These are phyloP conservation scores for Amphiprion ocellaris DNA, from an alignment of 2,113 vertebrate genomes.

Conservation along the genomic window DNA sequence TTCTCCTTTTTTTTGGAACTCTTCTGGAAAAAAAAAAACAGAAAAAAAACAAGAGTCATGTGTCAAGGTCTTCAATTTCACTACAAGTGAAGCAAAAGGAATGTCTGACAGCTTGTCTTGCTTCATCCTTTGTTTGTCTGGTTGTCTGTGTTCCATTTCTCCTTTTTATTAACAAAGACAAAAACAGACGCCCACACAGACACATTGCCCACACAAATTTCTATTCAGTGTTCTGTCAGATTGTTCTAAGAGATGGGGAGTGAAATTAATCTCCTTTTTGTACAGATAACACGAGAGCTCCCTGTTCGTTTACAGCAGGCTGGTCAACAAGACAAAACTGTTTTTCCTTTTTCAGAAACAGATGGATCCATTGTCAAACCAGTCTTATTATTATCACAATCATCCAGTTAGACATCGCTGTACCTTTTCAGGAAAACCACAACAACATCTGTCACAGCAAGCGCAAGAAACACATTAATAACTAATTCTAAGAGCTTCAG, in stretches of 20 bases:
- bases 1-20: constrained; percentile 93
- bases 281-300: constrained; percentile 1
- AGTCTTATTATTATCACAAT: neutral
- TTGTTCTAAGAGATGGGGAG: constrained; percentile 13
- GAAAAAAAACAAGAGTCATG: constrained; percentile 4
- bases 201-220: neutral
- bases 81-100: constrained; percentile 21
- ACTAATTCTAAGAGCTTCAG: no score
- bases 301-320: neutral
- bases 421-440: constrained; percentile 4
- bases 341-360: neutral
- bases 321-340: neutral
- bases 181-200: constrained; percentile 6
- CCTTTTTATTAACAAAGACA: constrained; percentile 31
- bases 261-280: constrained; percentile 11
- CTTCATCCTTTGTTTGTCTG: constrained; percentile 27
- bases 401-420: neutral
- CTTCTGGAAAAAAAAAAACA: constrained; percentile 81
- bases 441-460: neutral
- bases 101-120: constrained; percentile 19
- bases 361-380: neutral
- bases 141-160: constrained; percentile 27
- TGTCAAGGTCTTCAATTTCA: constrained; percentile 38
- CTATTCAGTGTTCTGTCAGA: constrained; percentile 1
- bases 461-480: neutral